Evolutionary conservation across 2,113 vertebrate species (phyloP).

Genomic region (Anarhynchus alexandrinus): DNA sequence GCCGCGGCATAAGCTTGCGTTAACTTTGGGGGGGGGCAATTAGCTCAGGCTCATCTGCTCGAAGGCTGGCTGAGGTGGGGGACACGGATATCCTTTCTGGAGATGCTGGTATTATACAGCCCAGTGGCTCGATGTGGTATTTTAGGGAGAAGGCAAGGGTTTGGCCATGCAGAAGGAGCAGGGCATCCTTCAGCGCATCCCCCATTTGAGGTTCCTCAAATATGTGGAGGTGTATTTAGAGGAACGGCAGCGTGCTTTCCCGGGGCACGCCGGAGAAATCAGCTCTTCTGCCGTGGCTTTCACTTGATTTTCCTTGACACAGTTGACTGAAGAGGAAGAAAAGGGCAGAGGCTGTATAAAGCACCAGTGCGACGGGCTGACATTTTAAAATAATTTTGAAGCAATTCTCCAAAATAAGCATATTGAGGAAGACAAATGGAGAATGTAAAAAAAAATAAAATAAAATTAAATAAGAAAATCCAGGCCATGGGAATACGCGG

Average conservation of each 20-base stretch:
- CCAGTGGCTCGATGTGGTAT: background rate
- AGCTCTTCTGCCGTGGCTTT: background rate
- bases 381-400: constrained; percentile 22
- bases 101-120: background rate
- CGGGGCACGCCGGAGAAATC: background rate
- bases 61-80: background rate
- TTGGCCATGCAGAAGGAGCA: background rate
- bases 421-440: background rate
- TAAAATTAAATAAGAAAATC: background rate
- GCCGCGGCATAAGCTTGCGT: background rate
- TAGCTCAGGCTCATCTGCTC: background rate
- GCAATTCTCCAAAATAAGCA: constrained; percentile 22
- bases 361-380: background rate
- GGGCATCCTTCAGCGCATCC: background rate
- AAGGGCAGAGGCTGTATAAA: constrained; percentile 15
- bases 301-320: background rate
- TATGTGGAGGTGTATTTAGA: background rate
- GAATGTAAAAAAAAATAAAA: background rate
- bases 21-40: background rate
- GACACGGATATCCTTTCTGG: background rate
- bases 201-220: background rate
- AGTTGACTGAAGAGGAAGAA: constrained; percentile 23
- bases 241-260: background rate
- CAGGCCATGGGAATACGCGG: background rate
- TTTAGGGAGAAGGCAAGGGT: background rate